A percentile compares a stretch with the other conserved stretches of the same genome.
These are phyloP conservation scores for Gambusia holbrooki DNA, from an alignment of 2,113 vertebrate species.

Conservation along the genomic window DNA sequence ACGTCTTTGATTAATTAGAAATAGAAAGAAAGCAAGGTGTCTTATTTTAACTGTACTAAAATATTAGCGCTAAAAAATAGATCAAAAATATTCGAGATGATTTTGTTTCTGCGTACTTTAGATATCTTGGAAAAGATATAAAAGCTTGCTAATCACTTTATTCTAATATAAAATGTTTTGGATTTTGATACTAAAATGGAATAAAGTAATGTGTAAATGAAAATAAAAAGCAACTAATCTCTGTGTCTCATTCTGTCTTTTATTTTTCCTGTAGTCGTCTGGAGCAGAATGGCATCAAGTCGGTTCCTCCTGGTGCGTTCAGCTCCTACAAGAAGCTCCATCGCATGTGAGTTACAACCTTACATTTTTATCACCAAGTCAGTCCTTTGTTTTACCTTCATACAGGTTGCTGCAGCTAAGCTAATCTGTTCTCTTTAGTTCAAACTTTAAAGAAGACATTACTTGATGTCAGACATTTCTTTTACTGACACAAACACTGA, in stretches of 20 bases:
- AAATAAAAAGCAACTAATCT: neutral
- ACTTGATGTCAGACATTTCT: neutral
- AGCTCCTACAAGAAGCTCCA: constrained; percentile 93
- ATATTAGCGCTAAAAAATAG: no score
- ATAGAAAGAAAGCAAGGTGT: no score
- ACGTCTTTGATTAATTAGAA: no score
- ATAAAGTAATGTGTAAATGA: neutral
- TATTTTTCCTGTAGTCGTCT: constrained; percentile 78
- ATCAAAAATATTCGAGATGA: no score
- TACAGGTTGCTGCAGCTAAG: no score
- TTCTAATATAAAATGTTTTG: neutral
- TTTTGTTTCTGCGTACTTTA: no score
- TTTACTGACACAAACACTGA: no score
- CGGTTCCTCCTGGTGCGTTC: constrained; percentile 90
- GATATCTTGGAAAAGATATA: no score
- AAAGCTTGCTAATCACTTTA: no score
- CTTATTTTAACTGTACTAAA: no score
- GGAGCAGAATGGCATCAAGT: constrained; percentile 94
- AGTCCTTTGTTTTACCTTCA: neutral
- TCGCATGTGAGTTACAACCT: constrained; percentile 84
- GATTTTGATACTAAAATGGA: neutral
- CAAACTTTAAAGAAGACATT: constrained; percentile 1
- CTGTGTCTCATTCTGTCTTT: constrained; percentile 5
- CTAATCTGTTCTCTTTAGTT: neutral
- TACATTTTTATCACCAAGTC: neutral